A percentile compares a stretch with the other conserved stretches of the same genome.
These are phyloP conservation scores for Xiphophorus maculatus DNA, from an alignment of 2,113 vertebrate genomes.

Conservation along the genomic window DNA sequence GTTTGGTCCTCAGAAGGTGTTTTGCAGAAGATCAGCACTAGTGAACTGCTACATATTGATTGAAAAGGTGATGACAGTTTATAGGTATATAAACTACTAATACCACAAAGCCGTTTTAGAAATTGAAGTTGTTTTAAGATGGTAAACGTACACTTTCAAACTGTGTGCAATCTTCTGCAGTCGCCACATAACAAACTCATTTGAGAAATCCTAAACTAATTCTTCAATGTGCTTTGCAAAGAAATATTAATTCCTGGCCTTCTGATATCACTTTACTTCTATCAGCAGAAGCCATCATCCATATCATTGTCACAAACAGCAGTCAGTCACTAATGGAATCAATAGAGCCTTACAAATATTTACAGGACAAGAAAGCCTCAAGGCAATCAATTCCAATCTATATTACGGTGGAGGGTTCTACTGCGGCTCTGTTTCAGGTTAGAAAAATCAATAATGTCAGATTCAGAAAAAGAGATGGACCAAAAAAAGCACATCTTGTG, in stretches of 20 bases:
- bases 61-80: background rate
- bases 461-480: constrained; percentile 52
- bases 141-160: background rate
- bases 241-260: constrained; percentile 9
- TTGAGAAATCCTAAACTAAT: constrained; percentile 35
- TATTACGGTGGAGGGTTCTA: constrained; percentile 68
- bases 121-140: background rate
- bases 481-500: constrained; percentile 37
- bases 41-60: background rate
- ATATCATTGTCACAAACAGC: constrained; percentile 65
- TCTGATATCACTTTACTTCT: constrained; percentile 47
- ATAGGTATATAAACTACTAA: too few species aligned
- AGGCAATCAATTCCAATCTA: constrained; percentile 73
- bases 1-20: background rate
- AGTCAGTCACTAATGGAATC: constrained; percentile 75
- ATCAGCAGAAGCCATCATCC: constrained; percentile 64
- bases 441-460: constrained; percentile 69
- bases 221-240: constrained; percentile 45
- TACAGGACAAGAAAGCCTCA: constrained; percentile 69
- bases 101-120: background rate
- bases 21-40: background rate
- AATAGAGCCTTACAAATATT: constrained; percentile 78
- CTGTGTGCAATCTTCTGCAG: background rate
- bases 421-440: constrained; percentile 68
- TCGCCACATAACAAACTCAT: background rate